Conservation (phyloP, 2,113 vertebrate genomes). For the Antechinus stuartii region DNA sequence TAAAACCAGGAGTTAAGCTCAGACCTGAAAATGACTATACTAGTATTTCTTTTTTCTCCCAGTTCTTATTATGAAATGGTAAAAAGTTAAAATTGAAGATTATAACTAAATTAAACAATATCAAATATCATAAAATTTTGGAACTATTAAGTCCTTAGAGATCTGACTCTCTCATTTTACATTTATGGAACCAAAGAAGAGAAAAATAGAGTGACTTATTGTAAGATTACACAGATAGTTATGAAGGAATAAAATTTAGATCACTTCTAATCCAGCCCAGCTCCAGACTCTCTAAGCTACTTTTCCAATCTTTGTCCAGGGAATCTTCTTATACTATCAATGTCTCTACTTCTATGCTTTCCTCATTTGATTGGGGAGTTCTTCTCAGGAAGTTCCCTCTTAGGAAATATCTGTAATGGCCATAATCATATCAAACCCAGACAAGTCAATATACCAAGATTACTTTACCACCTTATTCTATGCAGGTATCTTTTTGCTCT, state of each 20-base stretch:
- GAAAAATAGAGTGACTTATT: not conserved
- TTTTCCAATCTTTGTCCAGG: not conserved
- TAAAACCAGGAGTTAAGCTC: not conserved
- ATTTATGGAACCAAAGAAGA: not conserved
- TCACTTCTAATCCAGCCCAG: not conserved
- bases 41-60: not conserved
- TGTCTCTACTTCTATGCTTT: not conserved
- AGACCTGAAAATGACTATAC: conserved; percentile 19
- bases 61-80: conserved; percentile 26
- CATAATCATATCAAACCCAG: not conserved
- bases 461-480: not conserved
- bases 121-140: not conserved
- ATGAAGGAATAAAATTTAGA: not conserved
- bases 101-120: not conserved
- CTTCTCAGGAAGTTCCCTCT: not conserved
- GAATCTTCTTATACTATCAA: not conserved
- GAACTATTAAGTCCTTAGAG: not conserved
- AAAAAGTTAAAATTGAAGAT: not conserved
- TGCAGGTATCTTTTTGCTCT: not conserved
- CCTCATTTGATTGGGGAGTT: not conserved
- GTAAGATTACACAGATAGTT: not conserved
- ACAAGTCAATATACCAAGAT: not conserved
- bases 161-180: not conserved
- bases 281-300: not conserved
- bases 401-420: not conserved